These are phyloP conservation scores for Paracanthobrama guichenoti DNA, from an alignment of 2,113 vertebrate genomes.

Conservation along the genomic window DNA sequence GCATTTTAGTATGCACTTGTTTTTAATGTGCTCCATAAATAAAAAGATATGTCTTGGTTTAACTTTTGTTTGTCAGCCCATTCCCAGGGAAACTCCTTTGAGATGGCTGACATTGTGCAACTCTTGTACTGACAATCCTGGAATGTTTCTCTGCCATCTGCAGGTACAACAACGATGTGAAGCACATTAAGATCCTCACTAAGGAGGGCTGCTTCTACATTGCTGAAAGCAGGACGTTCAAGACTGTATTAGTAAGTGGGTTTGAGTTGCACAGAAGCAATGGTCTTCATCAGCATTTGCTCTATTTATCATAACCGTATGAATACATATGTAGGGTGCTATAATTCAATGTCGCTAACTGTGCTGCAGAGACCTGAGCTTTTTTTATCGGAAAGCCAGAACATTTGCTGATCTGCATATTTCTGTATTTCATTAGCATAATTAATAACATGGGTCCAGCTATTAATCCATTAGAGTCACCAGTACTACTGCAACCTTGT, in stretches of 20 bases:
- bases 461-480: slow-evolving; percentile 23
- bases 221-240: slow-evolving; percentile 93
- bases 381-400: slow-evolving; percentile 4
- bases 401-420: slow-evolving; percentile 37
- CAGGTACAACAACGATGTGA: slow-evolving; percentile 97
- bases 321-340: slow-evolving; percentile 3
- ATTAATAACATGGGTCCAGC: not conserved
- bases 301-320: slow-evolving; percentile 8
- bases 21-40: not conserved
- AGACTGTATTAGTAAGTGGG: slow-evolving; percentile 88
- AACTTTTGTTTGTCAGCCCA: not conserved
- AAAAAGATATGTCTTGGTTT: not conserved
- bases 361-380: slow-evolving; percentile 13
- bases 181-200: slow-evolving; percentile 97
- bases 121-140: slow-evolving; percentile 44
- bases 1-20: not conserved
- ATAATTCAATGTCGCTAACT: slow-evolving; percentile 11
- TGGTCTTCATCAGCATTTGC: not conserved
- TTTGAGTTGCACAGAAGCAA: not conserved
- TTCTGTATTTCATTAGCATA: slow-evolving; percentile 24
- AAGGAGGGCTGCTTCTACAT: slow-evolving; percentile 93
- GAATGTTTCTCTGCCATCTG: slow-evolving; percentile 73
- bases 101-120: slow-evolving; percentile 41
- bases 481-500: not conserved
- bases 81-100: not conserved